Base-by-base conservation (phyloP, 2,888 invertebrate species). In the Lasius fuliginosus region DNA sequence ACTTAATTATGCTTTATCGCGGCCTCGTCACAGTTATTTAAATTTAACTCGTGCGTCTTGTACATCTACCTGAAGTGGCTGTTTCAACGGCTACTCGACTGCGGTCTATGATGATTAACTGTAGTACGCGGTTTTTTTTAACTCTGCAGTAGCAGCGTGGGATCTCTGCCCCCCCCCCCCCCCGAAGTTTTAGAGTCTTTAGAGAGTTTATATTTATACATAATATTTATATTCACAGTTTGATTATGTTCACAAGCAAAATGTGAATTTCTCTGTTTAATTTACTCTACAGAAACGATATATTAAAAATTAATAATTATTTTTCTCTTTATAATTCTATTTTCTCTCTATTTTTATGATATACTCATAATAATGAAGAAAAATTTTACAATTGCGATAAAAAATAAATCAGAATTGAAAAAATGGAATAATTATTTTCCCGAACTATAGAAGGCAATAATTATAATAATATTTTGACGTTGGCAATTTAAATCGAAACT, bases 1-100 rank as follows among this genome's bases (percentile, higher is more conserved):
- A 93, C 92, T 94, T 93, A 94, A 93, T 93, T 93, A 93, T 93
- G 93, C 92, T 93, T 93, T 92, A 93, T 92, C 93, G 91, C 92
- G 82, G 91, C 89, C 89, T 91, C 92, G 92, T 92, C 92, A 90
- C 91, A 91, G 93, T 93, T 92, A 93, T 93, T 93, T 93, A 92
- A 93, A 93, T 93, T 92, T 92, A 92, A 93, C 93, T 93, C 90
- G 88, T 89, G 86, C 89, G 88, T 90, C 88, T 90, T 83, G 83
- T 77, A 74, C 81, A 62, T 68, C 53, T 74, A 33, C 68, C 49
- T 67, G 42, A 23, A 79, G 73, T 77, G 83, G 82, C 85, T 84
- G 74, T 84, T 86, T 89, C 84, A 86, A 88, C 74, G 84, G 85
- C 83, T 71, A 79, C 69, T 64, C 79, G 64, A 87, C 82, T 85